Base-by-base conservation (phyloP, 2,888 invertebrate species). In the Sturmia bella region DNA sequence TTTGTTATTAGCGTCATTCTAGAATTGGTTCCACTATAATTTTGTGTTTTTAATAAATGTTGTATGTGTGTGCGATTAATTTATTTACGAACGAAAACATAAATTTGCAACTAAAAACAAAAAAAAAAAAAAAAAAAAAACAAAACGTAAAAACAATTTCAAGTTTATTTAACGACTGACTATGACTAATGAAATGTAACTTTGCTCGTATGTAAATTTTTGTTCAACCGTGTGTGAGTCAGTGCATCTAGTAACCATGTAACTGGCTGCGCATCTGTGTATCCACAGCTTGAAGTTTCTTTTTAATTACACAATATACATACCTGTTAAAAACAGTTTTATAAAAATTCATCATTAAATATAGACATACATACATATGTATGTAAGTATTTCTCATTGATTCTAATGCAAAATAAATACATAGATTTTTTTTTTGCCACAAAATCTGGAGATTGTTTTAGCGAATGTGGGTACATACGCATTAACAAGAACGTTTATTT, bases 101-200 rank as follows among this genome's bases (percentile, higher is more conserved):
- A 57, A 57, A 66, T 70, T 64, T 72, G 41, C 39, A 50, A 52
- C 24, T 45, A n/a, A 11, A 68, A 54, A 45, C 0, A 24, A 37
- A 19, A 0, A 50, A 39, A 52, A 59, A n/a, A n/a, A n/a, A n/a
- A n/a, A n/a, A n/a, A n/a, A n/a, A n/a, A n/a, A n/a, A n/a, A n/a
- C n/a, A n/a, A n/a, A 15, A 6, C 24, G 15, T 15, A 17, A 69
- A 57, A 57, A 37, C 4, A 41, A n/a, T 32, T 66, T 68, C 57
- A 72, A 72, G 64, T 82, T 70, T 82, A 78, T 74, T 69, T 56
- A 59, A 66, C 15, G 41, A 17, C 32, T 32, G 41, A 52, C 61
- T 77, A 77, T 78, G 82, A 82, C 74, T 78, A 75, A 78, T 78
- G 70, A 78, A 78, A 78, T 82, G 37, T 19, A 66, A 64, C 73